These are phyloP conservation scores for Lepidocyrtinus sp. DNA, from an alignment of 2,888 invertebrate genomes.

Conservation along the genomic window DNA sequence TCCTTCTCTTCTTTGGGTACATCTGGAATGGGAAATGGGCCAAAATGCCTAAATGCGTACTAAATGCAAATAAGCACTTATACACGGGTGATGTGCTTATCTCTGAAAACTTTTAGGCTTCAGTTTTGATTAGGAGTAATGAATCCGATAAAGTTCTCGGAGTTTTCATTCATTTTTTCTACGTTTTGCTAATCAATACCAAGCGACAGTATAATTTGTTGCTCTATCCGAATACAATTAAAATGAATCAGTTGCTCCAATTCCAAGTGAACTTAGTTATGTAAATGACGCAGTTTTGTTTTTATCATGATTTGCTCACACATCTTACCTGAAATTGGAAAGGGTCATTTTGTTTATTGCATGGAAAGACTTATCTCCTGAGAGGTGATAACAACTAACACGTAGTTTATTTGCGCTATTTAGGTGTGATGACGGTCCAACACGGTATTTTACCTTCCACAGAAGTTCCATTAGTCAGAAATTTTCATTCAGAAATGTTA, in stretches of 20 bases:
- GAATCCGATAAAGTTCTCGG: not conserved
- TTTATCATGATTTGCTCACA: not conserved
- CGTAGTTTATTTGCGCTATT: not conserved
- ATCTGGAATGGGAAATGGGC: not conserved
- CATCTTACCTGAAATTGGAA: not conserved
- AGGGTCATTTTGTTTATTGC: conserved; percentile 2
- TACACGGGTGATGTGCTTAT: not conserved
- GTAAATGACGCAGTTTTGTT: conserved; percentile 24
- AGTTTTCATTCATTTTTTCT: not conserved
- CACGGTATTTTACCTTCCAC: not conserved
- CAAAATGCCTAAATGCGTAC: not conserved
- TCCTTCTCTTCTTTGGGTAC: not conserved
- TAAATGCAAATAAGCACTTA: not conserved
- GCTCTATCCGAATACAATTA: no score
- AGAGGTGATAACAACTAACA: not conserved
- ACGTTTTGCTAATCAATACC: no score
- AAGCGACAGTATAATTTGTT: no score
- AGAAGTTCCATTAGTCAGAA: not conserved
- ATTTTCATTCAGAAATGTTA: not conserved
- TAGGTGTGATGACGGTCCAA: conserved; percentile 18
- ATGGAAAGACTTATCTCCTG: not conserved
- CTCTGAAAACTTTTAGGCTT: not conserved
- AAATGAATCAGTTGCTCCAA: no score
- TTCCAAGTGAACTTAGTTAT: no score
- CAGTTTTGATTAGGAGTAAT: no score